Base-by-base conservation (phyloP, 2,113 vertebrate species). In the Columba livia region DNA sequence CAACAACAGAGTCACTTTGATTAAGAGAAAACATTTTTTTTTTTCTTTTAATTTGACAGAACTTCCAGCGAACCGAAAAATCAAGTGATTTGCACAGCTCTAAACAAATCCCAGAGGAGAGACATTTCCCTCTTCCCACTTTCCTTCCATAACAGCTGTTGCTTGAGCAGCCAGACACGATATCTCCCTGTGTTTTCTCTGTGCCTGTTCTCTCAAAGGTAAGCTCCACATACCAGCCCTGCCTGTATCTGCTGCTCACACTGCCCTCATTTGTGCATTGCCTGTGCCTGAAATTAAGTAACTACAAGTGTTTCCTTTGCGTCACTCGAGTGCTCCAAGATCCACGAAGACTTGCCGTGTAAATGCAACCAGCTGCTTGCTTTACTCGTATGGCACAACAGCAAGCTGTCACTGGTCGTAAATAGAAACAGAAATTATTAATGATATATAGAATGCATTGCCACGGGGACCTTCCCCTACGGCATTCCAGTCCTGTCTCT, bases 311-410 rank as follows among this genome's bases (percentile, higher is more conserved):
- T 77, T 93, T 93, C 91, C 81, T 88, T 38, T 89, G 82, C 57
- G 11, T 91, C 89, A 85, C 26, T 56, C 58, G 42, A 71, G 88
- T 40, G 12, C 93, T 95, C 31, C 8, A 75, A 91, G 93, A 51
- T 88, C 81, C 85, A 83, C 79, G 50, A 81, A 88, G 91, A 9
- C n/a, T 72, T 2, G 21, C 51, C 9, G 6, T 80, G 91, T 94
- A 94, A 95, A 96, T n/a, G 71, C 85, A 94, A 88, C 91, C 89
- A 89, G 85, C 91, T 96, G 91, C 85, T 93, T 5, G 34, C 85
- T 77, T 51, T 13, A 77, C 79, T 86, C 16, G 4, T 65, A 65
- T 31, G 48, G 81, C 77, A 87, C 95, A 95, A 36, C 90, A 86
- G 89, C 86, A 67, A 64, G 88, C 73, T 94, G 89, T 80, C 93